Base-by-base conservation (phyloP, 2,888 invertebrate species). In the Conchocele bisecta region DNA sequence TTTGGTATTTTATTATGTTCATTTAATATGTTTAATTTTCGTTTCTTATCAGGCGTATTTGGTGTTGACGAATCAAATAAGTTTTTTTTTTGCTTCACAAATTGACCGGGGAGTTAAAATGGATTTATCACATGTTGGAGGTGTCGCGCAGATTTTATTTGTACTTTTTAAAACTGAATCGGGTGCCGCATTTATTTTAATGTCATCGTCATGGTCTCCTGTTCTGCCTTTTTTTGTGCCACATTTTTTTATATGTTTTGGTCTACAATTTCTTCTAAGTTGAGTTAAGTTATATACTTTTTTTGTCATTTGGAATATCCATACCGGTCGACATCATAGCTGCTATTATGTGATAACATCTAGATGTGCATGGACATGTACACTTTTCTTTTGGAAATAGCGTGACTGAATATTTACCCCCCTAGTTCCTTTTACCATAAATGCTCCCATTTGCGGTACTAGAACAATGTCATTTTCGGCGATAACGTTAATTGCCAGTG, bases 291-390 rank as follows among this genome's bases (percentile, higher is more conserved):
- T 39, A 5, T 41, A 56, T 3, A 15, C 41, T 39, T 39, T 56
- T 56, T 15, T 56, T 37, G 7, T 56, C 41, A 26, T 17, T 28
- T 4, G 56, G 26, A 28, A 56, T 41, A 1, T 39, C 41, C 56
- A 56, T 56, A 9, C 56, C 56, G 17, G 42, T 39, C 13, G 56
- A 24, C 39, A 56, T 39, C 56, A 56, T 56, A 15, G 56, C 56
- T 4, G 41, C 41, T 1, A 56, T 56, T 6, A 56, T 56, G 20
- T 41, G 56, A 39, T 24, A 56, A 24, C 56, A 56, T 29, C 56
- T 39, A 6, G 41, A n/a, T 28, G 56, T 56, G 7, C 41, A 5
- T 9, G 56, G 26, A 41, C 56, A 56, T 9, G 39, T 56, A 24
- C 56, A 41, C 9, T 24, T 56, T 56, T 41, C 56, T 39, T 56